Percentiles rank a stretch among this genome's conserved stretches.
These are phyloP conservation scores for Steatocranus sp. DNA, from an alignment of 2,797 vertebrate genomes.

Conservation along the genomic window DNA sequence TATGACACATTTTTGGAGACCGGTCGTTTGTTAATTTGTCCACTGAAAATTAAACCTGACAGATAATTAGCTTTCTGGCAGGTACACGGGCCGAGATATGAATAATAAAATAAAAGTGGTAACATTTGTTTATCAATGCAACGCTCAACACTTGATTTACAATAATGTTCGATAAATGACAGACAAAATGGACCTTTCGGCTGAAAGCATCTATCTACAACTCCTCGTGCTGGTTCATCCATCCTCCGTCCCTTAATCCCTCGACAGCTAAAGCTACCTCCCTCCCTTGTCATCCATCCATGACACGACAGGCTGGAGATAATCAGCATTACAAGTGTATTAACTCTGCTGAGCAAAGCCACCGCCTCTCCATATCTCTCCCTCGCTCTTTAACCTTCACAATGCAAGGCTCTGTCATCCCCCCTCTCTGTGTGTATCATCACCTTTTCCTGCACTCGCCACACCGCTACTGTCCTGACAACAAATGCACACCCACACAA, in stretches of 20 bases:
- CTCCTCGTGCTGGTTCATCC: background rate
- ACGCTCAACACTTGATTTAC: background rate
- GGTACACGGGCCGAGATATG: background rate
- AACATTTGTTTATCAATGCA: background rate
- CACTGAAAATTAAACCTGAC: background rate
- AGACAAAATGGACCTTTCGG: background rate
- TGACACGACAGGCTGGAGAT: constrained; percentile 26
- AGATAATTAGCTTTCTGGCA: background rate
- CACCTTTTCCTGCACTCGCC: background rate
- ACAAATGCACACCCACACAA: background rate
- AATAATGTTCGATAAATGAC: background rate
- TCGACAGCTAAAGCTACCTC: background rate
- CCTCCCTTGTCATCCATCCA: constrained; percentile 20
- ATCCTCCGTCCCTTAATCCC: constrained; percentile 16
- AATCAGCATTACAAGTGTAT: constrained; percentile 46
- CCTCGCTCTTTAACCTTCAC: background rate
- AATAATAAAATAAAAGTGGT: background rate
- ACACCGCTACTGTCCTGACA: background rate
- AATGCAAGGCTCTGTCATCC: background rate
- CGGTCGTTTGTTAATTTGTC: background rate
- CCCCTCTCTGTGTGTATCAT: background rate
- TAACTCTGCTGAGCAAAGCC: constrained; percentile 26
- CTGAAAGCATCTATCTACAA: background rate
- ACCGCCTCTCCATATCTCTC: background rate
- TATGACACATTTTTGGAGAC: background rate